Base-by-base conservation (phyloP, 2,113 vertebrate species). In the Ariopsis seemanni region DNA sequence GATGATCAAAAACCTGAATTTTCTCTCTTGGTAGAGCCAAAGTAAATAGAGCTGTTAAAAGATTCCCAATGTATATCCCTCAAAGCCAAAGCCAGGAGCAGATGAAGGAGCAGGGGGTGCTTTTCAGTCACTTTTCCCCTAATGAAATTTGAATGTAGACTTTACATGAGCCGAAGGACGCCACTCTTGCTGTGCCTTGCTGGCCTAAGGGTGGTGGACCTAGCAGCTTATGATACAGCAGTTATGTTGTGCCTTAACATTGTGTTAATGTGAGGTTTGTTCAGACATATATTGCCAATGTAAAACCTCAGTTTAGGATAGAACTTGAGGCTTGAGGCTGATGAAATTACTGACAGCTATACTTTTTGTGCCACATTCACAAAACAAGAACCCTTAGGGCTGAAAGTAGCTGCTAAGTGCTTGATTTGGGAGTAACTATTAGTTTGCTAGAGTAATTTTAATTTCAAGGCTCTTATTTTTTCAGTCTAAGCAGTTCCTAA, bases 1-100 rank as follows among this genome's bases (percentile, higher is more conserved):
- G 94, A 95, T 94, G 94, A 93, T 94, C 90, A 53, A 91, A 89
- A 92, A 90, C 85, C 90, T 74, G 79, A 90, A 89, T 91, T 95
- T 94, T 94, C 92, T 91, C 87, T 91, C 90, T 89, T 89, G 81
- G n/a, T 11, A 18, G 14, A 89, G 94, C 94, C 95, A 95, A 95
- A 93, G 91, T 93, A 94, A 95, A 95, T 94, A 95, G 90, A 89
- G 89, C 93, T 90, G 92, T 93, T 93, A 92, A 87, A 93, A 94
- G 94, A 94, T 93, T 91, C 92, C 91, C 89, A 63, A 74, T 91
- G 92, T 91, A 77, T 93, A 92, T 91, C 90, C 87, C 83, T 58
- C 81, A 87, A 52, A 91, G 91, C 93, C 91, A 92, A 94, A 92
- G 90, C 89, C 90, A 92, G 80, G 83, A 90, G 82, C 83, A 90